These are phyloP conservation scores for Calephelis virginiensis DNA, from an alignment of 1,140 invertebrate genomes.

Conservation along the genomic window DNA sequence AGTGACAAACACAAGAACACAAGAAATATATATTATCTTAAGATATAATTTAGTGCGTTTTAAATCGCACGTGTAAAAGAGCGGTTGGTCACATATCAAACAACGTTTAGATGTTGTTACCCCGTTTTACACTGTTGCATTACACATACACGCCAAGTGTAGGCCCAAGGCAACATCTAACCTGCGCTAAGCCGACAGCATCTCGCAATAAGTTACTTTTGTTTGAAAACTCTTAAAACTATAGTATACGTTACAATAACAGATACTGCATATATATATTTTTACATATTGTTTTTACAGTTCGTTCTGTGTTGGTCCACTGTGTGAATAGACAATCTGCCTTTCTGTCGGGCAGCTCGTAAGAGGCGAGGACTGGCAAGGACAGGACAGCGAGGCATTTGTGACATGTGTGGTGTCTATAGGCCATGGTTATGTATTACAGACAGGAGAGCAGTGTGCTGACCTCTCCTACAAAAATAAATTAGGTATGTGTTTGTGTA, in stretches of 20 bases:
- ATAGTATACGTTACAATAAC: constrained; percentile 42
- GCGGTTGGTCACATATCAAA: background rate
- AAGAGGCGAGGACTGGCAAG: too few species aligned
- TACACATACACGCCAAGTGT: constrained; percentile 30
- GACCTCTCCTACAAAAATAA: too few species aligned
- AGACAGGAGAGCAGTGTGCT: too few species aligned
- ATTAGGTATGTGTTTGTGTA: too few species aligned
- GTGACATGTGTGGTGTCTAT: too few species aligned
- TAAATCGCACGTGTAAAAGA: too few species aligned
- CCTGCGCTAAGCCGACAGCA: constrained; percentile 55
- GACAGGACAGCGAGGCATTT: too few species aligned
- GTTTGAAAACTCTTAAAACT: constrained; percentile 68
- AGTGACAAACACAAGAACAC: too few species aligned
- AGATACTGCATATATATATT: constrained; percentile 20
- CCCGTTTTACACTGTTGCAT: constrained; percentile 25
- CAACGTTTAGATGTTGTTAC: constrained; percentile 33
- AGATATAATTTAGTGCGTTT: too few species aligned
- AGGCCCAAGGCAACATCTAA: constrained; percentile 66
- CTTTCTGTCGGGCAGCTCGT: too few species aligned
- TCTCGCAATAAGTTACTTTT: constrained; percentile 66
- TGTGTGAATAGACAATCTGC: background rate
- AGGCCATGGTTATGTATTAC: too few species aligned
- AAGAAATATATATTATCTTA: too few species aligned
- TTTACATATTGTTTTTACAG: background rate
- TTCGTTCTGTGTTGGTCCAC: background rate